A percentile compares a stretch with the other conserved stretches of the same genome.
phyloP scores from a whole-genome alignment of 2,113 vertebrate species.

The Crotalus horridus region DNA sequence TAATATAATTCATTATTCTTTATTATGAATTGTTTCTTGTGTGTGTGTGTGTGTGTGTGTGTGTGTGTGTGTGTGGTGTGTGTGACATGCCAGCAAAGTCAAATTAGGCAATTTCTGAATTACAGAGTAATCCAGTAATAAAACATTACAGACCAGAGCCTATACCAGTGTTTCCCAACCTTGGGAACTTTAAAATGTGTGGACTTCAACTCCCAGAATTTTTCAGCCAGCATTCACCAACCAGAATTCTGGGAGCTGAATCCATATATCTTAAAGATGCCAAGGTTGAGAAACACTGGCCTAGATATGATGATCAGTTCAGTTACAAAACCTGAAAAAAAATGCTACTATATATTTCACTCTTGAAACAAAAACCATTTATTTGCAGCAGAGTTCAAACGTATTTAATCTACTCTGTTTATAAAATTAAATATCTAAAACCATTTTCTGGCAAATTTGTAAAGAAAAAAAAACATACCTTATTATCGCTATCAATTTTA shows the following conservation, averaged over 20 bases:
- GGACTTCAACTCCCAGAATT: neutral
- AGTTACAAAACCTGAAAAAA: neutral
- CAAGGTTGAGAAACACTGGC: neutral
- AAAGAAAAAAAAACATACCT: conserved; percentile 63
- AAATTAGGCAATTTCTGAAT: neutral
- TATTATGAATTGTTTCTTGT: neutral
- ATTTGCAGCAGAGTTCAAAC: neutral
- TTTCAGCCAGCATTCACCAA: neutral
- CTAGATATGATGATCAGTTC: neutral
- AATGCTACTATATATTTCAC: neutral
- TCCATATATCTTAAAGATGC: neutral
- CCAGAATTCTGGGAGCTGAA: neutral
- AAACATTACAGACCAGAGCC: neutral
- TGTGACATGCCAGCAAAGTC: neutral
- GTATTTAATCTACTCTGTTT: neutral
- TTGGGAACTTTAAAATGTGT: neutral
- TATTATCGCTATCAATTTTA: conserved; percentile 49
- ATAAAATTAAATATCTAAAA: neutral
- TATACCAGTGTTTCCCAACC: neutral
- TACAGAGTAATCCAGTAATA: neutral
- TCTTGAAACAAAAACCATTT: neutral
- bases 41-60: no score
- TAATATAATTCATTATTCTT: neutral
- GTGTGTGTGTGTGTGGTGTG: no score
- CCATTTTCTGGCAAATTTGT: neutral